phyloP scores from a whole-genome alignment of 1,140 invertebrate species.

The Chionoecetes opilio region DNA sequence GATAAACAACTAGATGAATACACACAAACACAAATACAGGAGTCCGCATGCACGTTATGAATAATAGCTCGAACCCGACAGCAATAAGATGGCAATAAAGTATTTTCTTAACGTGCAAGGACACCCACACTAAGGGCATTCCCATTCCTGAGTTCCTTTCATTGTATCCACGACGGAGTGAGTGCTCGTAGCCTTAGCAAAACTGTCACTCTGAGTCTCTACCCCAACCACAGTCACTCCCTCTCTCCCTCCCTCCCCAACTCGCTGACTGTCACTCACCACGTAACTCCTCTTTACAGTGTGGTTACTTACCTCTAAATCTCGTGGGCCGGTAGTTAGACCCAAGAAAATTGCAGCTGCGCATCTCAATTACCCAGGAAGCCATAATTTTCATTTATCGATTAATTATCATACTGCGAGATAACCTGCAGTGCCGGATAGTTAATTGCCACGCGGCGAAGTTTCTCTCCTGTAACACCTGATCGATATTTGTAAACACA shows the following conservation, averaged over 20 bases:
- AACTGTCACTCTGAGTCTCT: neutral
- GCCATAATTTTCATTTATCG: slow-evolving; percentile 52
- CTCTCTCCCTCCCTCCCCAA: slow-evolving; percentile 33
- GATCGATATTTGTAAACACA: neutral
- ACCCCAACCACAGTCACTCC: neutral
- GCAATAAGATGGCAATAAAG: neutral
- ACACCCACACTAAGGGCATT: neutral
- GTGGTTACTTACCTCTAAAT: slow-evolving; percentile 51
- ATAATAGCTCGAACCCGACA: no score
- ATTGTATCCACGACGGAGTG: neutral
- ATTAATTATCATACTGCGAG: slow-evolving; percentile 40
- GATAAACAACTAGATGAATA: no score
- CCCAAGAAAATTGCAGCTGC: slow-evolving; percentile 49
- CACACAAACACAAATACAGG: no score
- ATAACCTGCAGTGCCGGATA: slow-evolving; percentile 32
- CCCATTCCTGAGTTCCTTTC: neutral
- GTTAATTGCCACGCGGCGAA: slow-evolving; percentile 45
- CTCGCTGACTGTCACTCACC: slow-evolving; percentile 30
- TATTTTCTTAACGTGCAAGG: neutral
- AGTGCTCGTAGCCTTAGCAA: neutral
- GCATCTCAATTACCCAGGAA: slow-evolving; percentile 58
- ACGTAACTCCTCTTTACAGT: slow-evolving; percentile 40
- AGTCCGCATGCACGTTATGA: no score
- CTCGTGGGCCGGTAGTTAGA: slow-evolving; percentile 41
- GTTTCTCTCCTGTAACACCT: slow-evolving; percentile 28